These are phyloP conservation scores for Octopus sinensis DNA, from an alignment of 1,140 invertebrate species.

Conservation along the genomic window DNA sequence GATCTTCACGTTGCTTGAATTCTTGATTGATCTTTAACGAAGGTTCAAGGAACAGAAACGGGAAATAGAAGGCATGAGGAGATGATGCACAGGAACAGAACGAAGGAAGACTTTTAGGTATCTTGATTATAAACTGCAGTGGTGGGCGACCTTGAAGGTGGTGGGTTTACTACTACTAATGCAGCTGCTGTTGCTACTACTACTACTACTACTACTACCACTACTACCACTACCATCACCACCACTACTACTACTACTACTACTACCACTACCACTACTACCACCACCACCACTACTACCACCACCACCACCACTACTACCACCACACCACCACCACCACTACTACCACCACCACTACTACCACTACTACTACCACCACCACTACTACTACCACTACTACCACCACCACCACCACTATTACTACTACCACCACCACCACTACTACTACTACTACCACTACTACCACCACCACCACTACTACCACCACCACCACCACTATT, in stretches of 20 bases:
- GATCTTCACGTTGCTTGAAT: background rate
- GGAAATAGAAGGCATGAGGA: background rate
- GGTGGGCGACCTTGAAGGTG: no score
- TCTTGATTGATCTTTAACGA: background rate
- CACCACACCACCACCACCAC: conserved; percentile 14
- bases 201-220: no score
- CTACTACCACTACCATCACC: no score
- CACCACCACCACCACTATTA: conserved; percentile 17
- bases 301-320: conserved; percentile 18
- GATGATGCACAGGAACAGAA: background rate
- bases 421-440: conserved; percentile 17
- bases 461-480: background rate
- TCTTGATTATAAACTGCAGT: no score
- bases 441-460: conserved; percentile 20
- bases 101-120: no score
- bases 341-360: conserved; percentile 16
- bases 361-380: conserved; percentile 22
- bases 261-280: conserved; percentile 22
- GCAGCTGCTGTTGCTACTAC: no score
- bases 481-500: conserved; percentile 24
- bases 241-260: no score
- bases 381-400: conserved; percentile 18
- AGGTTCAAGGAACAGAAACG: background rate
- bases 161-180: no score
- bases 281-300: conserved; percentile 15